Evolutionary conservation across 2,797 vertebrate genomes (phyloP).

Genomic region (Brachymystax lenok): DNA sequence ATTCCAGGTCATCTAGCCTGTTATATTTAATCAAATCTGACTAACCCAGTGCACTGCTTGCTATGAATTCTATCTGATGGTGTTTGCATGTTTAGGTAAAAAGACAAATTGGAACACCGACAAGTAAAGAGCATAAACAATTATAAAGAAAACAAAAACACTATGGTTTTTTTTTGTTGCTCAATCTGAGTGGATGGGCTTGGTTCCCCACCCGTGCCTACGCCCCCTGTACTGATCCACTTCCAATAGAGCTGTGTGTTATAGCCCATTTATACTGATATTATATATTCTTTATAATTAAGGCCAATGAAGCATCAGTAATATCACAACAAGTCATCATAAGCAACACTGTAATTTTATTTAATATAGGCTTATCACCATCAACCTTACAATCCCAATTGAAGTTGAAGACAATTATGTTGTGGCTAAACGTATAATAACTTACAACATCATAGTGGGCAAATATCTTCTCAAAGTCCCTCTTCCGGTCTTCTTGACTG

Average conservation of each 20-base stretch:
- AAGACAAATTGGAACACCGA: too few relatives aligned
- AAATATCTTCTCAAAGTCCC: slow-evolving; percentile 95
- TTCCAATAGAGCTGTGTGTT: not conserved
- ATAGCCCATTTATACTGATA: not conserved
- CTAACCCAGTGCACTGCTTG: too few relatives aligned
- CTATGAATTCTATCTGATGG: too few relatives aligned
- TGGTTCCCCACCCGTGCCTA: too few relatives aligned
- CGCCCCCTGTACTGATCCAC: not conserved
- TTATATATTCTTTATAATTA: too few relatives aligned
- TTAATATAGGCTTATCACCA: not conserved
- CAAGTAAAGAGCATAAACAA: too few relatives aligned
- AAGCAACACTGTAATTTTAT: not conserved
- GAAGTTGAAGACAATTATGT: not conserved
- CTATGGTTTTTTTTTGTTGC: too few relatives aligned
- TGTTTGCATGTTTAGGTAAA: too few relatives aligned
- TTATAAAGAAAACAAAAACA: too few relatives aligned
- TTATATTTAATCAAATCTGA: too few relatives aligned
- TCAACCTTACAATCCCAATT: not conserved
- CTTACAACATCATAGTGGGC: slow-evolving; percentile 92
- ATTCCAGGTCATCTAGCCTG: too few relatives aligned
- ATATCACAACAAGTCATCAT: not conserved
- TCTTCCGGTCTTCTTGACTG: slow-evolving; percentile 84
- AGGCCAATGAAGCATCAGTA: not conserved
- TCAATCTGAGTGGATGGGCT: too few relatives aligned
- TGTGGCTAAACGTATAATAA: slow-evolving; percentile 21